Evolutionary conservation across 1,140 invertebrate genomes (phyloP), one percentile per base, ranked within the genome.

Genomic region (Plectus sambesii): DNA sequence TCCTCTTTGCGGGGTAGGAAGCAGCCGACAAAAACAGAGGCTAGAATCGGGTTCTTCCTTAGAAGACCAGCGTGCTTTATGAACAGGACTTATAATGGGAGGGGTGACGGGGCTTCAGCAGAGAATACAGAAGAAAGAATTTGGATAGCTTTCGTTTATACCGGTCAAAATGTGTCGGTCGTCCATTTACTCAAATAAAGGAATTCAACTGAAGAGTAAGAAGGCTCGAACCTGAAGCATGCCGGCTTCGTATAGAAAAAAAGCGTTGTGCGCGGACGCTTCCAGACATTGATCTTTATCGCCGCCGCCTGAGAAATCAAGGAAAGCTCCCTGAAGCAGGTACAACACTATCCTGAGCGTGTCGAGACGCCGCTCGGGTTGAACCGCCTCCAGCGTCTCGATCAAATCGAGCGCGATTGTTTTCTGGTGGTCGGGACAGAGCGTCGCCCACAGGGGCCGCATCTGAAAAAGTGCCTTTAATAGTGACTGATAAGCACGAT

Each of bases 291-390:
- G 48, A 4, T 62, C 5, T 29, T 63, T 64, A 26, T 63, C 43
- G 8, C 51, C 53, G 19, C 59, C 59, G 3, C 26, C 4, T 23
- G 15, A n/a, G 54, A 56, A 39, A 8, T 24, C n/a, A 20, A 22
- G 19, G 15, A 33, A 19, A 38, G 22, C 25, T 30, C 64, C 63
- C 51, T 66, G 63, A 3, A 66, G 48, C 27, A 66, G 51, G 27
- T 68, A 66, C 3, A 66, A 60, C n/a, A 69, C 29, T 8, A 58
- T 55, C 33, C 66, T 42, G 6, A 58, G 49, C 15, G 63, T 51
- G 24, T 61, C 49, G 6, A 69, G 29, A 17, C 64, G 42, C 3
- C 47, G 40, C 19, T 59, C 52, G 2, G 56, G 19, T 5, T 61
- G 49, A 23, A 61, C 49, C 30, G 42, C 57, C 9, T 67, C 64